Base-by-base conservation (phyloP, 1,140 invertebrate genomes). In the Pinna nobilis region DNA sequence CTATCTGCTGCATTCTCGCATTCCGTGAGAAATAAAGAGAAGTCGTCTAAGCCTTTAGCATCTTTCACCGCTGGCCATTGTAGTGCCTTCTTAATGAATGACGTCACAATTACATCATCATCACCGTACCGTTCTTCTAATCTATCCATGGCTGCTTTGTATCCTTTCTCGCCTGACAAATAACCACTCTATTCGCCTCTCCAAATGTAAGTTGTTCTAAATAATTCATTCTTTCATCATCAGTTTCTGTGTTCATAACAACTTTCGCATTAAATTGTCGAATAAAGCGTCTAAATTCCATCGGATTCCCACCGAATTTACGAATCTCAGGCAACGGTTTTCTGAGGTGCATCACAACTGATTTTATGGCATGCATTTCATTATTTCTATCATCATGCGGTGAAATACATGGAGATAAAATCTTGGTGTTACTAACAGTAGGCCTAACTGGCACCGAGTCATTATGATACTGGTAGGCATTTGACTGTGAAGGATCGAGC, bases 51-150 rank as follows among this genome's bases (percentile, higher is more conserved):
- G 2, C n/a, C 70, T 20, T 72, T 66, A 6, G 65, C 2, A 32
- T 76, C 47, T 50, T 66, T 65, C 11, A 70, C 64, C 1, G 32
- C 23, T 28, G 35, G 47, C 67, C 74, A 76, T 0, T 66, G 32
- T n/a, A 76, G 37, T 4, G 74, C 68, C 41, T 67, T 67, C 49
- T 61, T 60, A 41, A 73, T 66, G n/a, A 68, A 73, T 15, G 64
- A 50, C 30, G 65, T 73, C 0, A 64, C 69, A n/a, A 77, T 63
- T 1, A 67, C 25, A 35, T 73, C 37, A n/a, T 50, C 39, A 25
- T 73, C 37, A 2, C 75, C 70, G 32, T 77, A 77, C 7, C 75
- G 33, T 33, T 70, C 20, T 51, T 70, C 49, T 5, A 70, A n/a
- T 39, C 60, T 18, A 3, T 70, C 37, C 49, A 73, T 68, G 0